Conservation (phyloP, 2,113 vertebrate genomes). For the Halichoeres trimaculatus region DNA sequence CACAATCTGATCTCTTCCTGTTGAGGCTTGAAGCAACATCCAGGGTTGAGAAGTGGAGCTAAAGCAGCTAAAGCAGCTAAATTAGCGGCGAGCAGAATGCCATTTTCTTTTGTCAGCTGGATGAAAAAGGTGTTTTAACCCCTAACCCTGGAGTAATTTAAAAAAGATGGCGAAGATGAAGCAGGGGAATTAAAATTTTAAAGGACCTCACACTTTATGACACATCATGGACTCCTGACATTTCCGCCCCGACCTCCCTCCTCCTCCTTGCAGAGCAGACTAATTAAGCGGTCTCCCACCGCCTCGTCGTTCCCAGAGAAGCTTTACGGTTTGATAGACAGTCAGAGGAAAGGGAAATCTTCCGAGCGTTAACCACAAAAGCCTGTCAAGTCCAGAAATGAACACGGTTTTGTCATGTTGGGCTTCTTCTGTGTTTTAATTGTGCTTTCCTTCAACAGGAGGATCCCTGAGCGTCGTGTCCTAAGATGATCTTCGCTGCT, state of each 20-base stretch:
- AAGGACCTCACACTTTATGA: constrained; percentile 31
- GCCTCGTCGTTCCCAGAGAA: constrained; percentile 30
- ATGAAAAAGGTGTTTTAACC: constrained; percentile 20
- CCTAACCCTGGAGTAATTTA: background rate
- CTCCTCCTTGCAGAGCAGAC: constrained; percentile 18
- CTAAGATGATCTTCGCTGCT: background rate
- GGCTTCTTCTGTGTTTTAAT: constrained; percentile 45
- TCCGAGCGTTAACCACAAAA: constrained; percentile 52
- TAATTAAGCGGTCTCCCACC: constrained; percentile 61
- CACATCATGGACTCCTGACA: constrained; percentile 54
- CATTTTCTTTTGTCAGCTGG: background rate
- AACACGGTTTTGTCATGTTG: background rate
- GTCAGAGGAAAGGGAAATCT: constrained; percentile 27
- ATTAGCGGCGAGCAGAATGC: constrained; percentile 8
- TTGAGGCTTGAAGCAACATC: background rate
- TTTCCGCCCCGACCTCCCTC: constrained; percentile 12
- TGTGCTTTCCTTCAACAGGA: constrained; percentile 20
- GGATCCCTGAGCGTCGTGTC: constrained; percentile 7
- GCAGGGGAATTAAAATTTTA: constrained; percentile 34
- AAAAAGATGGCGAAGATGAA: constrained; percentile 4
- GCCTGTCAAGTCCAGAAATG: constrained; percentile 36
- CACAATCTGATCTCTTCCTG: background rate
- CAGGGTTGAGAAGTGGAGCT: too few relatives aligned
- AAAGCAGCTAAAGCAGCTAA: background rate
- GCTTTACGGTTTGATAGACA: constrained; percentile 52